Percentiles rank a stretch among this genome's conserved stretches.
Evolutionary conservation across 2,888 invertebrate genomes (phyloP).

Genomic region (Philereme vetulata): DNA sequence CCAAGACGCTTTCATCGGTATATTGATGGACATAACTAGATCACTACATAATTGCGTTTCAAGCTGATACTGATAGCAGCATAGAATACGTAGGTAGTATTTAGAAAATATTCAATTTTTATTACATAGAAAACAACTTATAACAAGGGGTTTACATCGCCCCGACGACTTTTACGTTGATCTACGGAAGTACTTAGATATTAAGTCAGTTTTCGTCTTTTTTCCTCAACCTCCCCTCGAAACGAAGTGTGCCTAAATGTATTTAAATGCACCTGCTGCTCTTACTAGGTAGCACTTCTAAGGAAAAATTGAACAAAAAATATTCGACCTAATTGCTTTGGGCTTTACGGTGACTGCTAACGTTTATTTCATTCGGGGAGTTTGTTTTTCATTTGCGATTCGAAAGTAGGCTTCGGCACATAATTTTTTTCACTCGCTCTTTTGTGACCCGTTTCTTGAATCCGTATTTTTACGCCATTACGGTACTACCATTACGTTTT

Average conservation of each 20-base stretch:
- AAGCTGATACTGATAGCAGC: no score
- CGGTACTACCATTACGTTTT: constrained; percentile 3
- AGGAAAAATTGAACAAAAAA: constrained; percentile 50
- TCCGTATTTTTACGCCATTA: constrained; percentile 5
- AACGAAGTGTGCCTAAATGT: constrained; percentile 63
- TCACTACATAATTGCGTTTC: no score
- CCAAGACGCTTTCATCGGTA: no score
- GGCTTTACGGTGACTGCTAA: constrained; percentile 48
- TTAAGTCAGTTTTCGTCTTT: constrained; percentile 65
- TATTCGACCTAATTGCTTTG: constrained; percentile 51
- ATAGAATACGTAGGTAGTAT: no score
- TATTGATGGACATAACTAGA: no score
- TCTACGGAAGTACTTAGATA: constrained; percentile 68
- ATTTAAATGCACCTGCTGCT: constrained; percentile 70
- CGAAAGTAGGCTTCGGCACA: constrained; percentile 25
- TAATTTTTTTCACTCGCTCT: constrained; percentile 18
- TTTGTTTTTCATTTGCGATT: constrained; percentile 36
- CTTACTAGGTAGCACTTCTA: constrained; percentile 38
- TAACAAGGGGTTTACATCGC: constrained; percentile 46
- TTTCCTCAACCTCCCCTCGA: constrained; percentile 46
- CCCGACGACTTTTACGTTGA: constrained; percentile 58
- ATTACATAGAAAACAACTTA: not conserved
- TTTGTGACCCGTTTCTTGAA: constrained; percentile 16
- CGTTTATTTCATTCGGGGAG: constrained; percentile 40
- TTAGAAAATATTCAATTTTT: no score